phyloP scores from a whole-genome alignment of 2,113 vertebrate genomes.

The Platycercus adscitus region DNA sequence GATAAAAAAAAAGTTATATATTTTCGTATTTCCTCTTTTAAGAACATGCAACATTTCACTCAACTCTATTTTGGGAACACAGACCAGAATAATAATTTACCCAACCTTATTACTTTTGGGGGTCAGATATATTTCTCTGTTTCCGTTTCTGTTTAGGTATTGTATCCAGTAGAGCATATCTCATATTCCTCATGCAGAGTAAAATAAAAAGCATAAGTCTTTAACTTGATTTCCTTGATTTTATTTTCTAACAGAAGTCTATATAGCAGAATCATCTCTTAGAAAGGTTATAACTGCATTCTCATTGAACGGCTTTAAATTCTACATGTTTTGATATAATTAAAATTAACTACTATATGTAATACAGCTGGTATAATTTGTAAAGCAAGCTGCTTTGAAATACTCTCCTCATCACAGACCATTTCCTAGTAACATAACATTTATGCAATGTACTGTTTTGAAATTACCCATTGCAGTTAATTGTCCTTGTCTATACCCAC shows the following conservation, averaged over 20 bases:
- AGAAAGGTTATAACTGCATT: neutral
- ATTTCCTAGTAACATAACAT: neutral
- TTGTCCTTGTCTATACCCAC: neutral
- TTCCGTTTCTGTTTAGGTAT: neutral
- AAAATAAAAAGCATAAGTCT: neutral
- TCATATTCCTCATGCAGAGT: neutral
- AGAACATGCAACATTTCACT: neutral
- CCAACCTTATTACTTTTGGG: neutral
- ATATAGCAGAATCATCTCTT: neutral
- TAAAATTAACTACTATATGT: neutral
- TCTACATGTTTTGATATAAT: neutral
- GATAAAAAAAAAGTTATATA: neutral
- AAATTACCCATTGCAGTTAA: constrained; percentile 44
- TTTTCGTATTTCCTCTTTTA: neutral
- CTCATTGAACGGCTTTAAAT: constrained; percentile 2
- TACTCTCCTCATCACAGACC: neutral
- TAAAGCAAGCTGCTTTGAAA: constrained; percentile 34
- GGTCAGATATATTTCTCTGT: neutral
- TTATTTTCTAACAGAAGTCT: neutral
- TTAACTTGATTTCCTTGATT: neutral
- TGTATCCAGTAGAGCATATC: neutral
- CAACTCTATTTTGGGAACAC: neutral
- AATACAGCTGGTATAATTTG: constrained; percentile 11
- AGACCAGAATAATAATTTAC: neutral
- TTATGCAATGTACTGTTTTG: neutral